Percentiles rank a stretch among this genome's conserved stretches.
These are phyloP conservation scores for Notiomystis cincta DNA, from an alignment of 2,113 vertebrate genomes.

Conservation along the genomic window DNA sequence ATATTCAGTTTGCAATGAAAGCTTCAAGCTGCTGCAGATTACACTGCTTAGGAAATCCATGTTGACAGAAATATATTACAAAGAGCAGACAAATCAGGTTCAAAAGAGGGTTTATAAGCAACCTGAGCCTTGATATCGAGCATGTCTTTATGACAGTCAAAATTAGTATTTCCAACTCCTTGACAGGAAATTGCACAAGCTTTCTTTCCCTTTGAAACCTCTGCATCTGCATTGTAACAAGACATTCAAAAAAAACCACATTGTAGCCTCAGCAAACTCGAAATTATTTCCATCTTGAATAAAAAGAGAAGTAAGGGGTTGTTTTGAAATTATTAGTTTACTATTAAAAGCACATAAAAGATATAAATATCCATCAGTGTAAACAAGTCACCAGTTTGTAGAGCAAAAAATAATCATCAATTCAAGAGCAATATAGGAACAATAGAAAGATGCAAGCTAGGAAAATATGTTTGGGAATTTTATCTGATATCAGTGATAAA, in stretches of 20 bases:
- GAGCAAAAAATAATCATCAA: background rate
- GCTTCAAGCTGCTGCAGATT: background rate
- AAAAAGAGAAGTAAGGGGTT: background rate
- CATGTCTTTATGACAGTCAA: background rate
- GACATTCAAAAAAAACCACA: background rate
- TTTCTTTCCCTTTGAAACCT: background rate
- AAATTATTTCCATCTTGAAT: background rate
- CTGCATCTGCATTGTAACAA: background rate
- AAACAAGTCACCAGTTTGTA: background rate
- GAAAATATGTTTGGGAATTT: background rate
- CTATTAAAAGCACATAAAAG: background rate
- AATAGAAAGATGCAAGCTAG: background rate
- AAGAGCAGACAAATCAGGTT: background rate
- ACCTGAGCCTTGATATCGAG: background rate
- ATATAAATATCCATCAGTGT: background rate
- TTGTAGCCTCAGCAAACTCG: background rate
- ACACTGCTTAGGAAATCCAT: background rate
- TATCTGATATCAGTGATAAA: background rate
- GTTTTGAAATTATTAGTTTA: background rate
- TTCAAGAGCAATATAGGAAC: background rate
- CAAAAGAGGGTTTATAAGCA: slow-evolving; percentile 2
- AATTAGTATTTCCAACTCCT: background rate
- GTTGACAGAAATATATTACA: slow-evolving; percentile 12
- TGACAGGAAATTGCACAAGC: background rate
- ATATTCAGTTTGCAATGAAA: background rate